Conservation (phyloP, 2,113 vertebrate genomes). For the Tenrec ecaudatus region DNA sequence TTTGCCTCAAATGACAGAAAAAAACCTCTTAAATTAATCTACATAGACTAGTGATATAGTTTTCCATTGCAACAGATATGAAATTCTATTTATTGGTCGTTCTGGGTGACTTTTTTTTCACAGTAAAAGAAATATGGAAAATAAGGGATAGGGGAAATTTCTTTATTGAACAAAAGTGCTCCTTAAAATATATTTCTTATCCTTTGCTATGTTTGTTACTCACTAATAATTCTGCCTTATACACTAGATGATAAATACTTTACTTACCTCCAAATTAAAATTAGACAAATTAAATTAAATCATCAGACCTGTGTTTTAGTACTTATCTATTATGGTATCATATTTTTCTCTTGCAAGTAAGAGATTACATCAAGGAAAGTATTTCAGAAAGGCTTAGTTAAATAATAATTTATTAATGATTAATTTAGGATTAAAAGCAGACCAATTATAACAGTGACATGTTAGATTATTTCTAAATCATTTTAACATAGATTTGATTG, state of each 20-base stretch:
- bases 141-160: neutral
- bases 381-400: slow-evolving; percentile 24
- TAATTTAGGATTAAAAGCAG: slow-evolving; percentile 34
- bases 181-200: neutral
- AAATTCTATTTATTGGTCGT: slow-evolving; percentile 7
- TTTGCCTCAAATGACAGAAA: slow-evolving; percentile 35
- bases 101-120: neutral
- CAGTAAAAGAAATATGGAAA: slow-evolving; percentile 2
- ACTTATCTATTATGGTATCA: neutral
- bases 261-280: neutral
- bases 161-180: neutral
- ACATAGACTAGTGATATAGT: neutral
- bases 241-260: neutral
- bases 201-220: slow-evolving; percentile 7
- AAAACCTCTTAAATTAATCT: neutral
- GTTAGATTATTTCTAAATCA: slow-evolving; percentile 17
- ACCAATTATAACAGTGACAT: neutral
- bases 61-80: neutral
- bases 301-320: neutral
- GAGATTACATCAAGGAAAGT: slow-evolving; percentile 17
- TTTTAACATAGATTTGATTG: neutral
- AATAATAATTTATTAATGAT: slow-evolving; percentile 41
- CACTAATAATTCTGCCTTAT: neutral
- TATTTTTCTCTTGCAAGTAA: slow-evolving; percentile 17
- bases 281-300: slow-evolving; percentile 50